Base-by-base conservation (phyloP, 2,888 invertebrate species). In the Oeneis ivallda region DNA sequence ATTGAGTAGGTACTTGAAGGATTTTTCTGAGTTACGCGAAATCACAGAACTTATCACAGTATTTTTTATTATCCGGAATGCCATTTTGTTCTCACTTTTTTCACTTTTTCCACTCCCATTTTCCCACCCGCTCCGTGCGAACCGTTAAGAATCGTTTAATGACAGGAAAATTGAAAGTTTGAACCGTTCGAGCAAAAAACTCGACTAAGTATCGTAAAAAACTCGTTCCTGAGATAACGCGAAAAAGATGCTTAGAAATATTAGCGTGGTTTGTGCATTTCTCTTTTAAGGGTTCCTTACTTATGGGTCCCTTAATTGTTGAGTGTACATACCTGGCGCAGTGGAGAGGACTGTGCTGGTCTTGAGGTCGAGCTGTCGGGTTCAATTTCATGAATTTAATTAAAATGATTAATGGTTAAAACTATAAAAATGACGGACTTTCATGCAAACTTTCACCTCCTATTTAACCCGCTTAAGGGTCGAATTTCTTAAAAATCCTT, bases 141-240 rank as follows among this genome's bases (percentile, higher is more conserved):
- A 72, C 72, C 82, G 84, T 81, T 86, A 85, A 89, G 77, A 83
- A 81, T 73, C 77, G 81, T 86, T 85, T 89, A 89, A 90, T 89
- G 89, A 86, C 87, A 85, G 89, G 87, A 87, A 87, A 88, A 88
- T 87, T 85, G 87, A 85, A 89, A 89, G 81, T 89, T 80, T 81
- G 77, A 78, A 78, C 72, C 78, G 78, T 75, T 79, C 64, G 74
- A 72, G 74, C 78, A 78, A 84, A 86, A 83, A 85, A 85, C 77
- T 83, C 79, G 72, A 67, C 72, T 70, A 81, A 84, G 78, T 80
- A 78, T 83, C 83, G 83, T 85, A 84, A 86, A 84, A 83, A 84
- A 78, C 78, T 77, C 79, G 74, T 76, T 76, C 67, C 67, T 66
- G 72, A 78, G 82, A 83, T 86, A 84, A 85, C 81, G 84, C 74